Evolutionary conservation across 92 coral and sea anemone species (phyloP), one percentile per base, ranked within the genome.

Genomic region (Desmophyllum pertusum): DNA sequence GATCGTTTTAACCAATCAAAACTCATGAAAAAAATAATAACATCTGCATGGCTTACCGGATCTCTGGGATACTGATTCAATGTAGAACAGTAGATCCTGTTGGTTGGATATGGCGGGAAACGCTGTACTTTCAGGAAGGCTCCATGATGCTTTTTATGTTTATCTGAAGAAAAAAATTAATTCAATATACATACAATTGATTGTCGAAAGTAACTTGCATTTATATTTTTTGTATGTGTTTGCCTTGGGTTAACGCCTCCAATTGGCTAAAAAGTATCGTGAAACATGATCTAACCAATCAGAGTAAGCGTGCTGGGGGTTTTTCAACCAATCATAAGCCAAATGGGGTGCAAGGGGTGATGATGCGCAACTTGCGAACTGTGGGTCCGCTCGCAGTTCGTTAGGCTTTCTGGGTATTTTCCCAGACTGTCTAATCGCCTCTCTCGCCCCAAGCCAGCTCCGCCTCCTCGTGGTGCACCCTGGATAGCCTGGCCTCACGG

Each of bases 71-170:
- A 96, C 79, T 96, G 99, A 64, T 97, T 94, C 29, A 96, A 83
- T 13, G 97, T 91, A 73, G 97, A 92, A 84, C 98, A 96, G 84
- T 94, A 96, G 39, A 96, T 94, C 72, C 99, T 87, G 35, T 96
- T 94, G 39, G 88, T 93, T 29, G 99, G 98, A 43, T 86, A 83
- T 43, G 85, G 83, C 3, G 95, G 99, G 76, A 96, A 94, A 41
- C 99, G 96, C 69, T 92, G 90, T 15, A 96, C 95, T 63, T 96
- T 94, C 43, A 96, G 88, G 79, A 96, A 96, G 70, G 90, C 92
- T 42, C 98, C 99, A 43, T 94, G 99, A 8, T 90, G 90, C 37
- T 57, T 77, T 57, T 89, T 90, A 81, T 94, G 99, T 73, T 92
- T 89, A 70, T 87, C 96, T 93, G 61, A 17, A 39, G 78, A 86